Evolutionary conservation across 2,888 invertebrate genomes (phyloP).

Genomic region (Tholera decimalis): DNA sequence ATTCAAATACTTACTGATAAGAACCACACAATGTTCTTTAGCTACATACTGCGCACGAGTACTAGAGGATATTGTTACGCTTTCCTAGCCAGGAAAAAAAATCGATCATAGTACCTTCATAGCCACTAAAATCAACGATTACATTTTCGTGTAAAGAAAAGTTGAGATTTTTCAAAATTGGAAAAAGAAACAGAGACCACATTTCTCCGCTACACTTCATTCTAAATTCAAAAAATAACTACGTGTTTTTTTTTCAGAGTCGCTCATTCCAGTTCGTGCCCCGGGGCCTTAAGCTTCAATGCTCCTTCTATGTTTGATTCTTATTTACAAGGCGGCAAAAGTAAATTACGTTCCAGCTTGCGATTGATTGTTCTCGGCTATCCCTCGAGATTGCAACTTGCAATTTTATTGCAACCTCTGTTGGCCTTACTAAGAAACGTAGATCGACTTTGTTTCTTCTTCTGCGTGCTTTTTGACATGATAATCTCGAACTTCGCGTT

Average conservation of each 20-base stretch:
- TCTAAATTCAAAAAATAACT: conserved; percentile 51
- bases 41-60: neutral
- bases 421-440: conserved; percentile 50
- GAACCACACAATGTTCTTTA: neutral
- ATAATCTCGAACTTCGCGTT: conserved; percentile 1
- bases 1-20: no score
- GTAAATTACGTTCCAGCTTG: conserved; percentile 81
- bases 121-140: no score
- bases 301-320: conserved; percentile 75
- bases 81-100: neutral
- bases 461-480: conserved; percentile 3
- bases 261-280: conserved; percentile 58
- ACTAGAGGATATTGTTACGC: neutral
- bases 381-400: conserved; percentile 79
- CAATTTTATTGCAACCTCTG: conserved; percentile 76
- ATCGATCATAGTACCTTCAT: no score
- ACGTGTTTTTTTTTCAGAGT: conserved; percentile 41
- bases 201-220: conserved; percentile 13
- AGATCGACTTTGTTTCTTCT: conserved; percentile 31
- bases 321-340: conserved; percentile 85
- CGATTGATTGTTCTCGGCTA: conserved; percentile 82
- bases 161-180: neutral
- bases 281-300: conserved; percentile 57
- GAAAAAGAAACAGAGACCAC: neutral
- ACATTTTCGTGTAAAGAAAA: neutral